Conservation (phyloP, 2,797 vertebrate genomes). For the Mallotus villosus region DNA sequence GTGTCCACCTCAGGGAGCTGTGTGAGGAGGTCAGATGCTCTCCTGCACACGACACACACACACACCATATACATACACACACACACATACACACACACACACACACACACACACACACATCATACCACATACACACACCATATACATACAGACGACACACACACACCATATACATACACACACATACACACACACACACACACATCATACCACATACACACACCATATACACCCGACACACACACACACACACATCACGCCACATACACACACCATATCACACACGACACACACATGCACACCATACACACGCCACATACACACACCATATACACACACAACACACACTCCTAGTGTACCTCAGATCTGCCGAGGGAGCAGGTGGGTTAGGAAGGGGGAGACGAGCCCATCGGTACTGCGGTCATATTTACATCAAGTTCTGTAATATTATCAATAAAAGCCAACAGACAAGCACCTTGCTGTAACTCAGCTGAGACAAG, state of each 20-base stretch:
- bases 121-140: constrained; percentile 5
- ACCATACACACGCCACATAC: constrained; percentile 27
- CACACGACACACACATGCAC: constrained; percentile 12
- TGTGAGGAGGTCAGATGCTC: constrained; percentile 37
- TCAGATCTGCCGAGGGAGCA: constrained; percentile 10
- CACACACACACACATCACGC: constrained; percentile 17
- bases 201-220: constrained; percentile 16
- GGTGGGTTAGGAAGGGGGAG: constrained; percentile 28
- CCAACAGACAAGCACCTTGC: constrained; percentile 58
- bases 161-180: neutral
- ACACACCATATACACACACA: constrained; percentile 33
- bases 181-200: constrained; percentile 20
- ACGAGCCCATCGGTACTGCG: neutral
- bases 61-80: constrained; percentile 1
- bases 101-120: neutral
- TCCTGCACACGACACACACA: neutral
- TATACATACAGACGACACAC: neutral
- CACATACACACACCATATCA: constrained; percentile 31
- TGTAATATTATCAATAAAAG: constrained; percentile 78
- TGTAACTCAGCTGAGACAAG: constrained; percentile 66
- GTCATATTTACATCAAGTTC: constrained; percentile 68
- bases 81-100: neutral
- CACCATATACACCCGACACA: constrained; percentile 12
- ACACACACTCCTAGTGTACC: constrained; percentile 23
- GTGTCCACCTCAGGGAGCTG: constrained; percentile 57